A percentile compares a stretch with the other conserved stretches of the same genome.
Conservation (phyloP, 2,797 vertebrate genomes). For the Siniperca undulata region DNA sequence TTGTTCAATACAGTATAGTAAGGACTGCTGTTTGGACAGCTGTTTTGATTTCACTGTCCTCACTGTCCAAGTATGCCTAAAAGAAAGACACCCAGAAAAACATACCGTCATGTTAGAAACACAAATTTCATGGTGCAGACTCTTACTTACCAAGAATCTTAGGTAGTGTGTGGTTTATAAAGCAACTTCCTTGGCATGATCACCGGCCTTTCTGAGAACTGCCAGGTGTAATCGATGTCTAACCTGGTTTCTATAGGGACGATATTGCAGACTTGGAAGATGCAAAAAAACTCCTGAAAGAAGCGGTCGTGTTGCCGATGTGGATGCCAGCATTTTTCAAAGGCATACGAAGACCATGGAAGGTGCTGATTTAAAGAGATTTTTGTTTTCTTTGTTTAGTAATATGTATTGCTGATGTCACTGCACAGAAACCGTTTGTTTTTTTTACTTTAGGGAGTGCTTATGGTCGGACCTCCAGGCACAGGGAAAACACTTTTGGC, state of each 20-base stretch:
- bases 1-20: background rate
- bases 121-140: background rate
- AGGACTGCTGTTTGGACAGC: background rate
- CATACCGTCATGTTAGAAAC: background rate
- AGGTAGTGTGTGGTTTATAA: background rate
- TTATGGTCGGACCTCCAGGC: slow-evolving; percentile 98
- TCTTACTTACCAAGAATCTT: background rate
- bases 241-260: slow-evolving; percentile 84
- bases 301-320: slow-evolving; percentile 97
- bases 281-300: slow-evolving; percentile 96
- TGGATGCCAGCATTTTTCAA: slow-evolving; percentile 99
- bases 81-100: background rate
- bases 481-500: slow-evolving; percentile 97
- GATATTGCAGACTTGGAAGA: slow-evolving; percentile 96
- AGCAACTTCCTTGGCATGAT: background rate
- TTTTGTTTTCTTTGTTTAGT: background rate
- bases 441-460: slow-evolving; percentile 87
- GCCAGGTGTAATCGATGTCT: background rate
- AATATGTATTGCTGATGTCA: background rate
- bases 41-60: background rate
- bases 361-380: slow-evolving; percentile 81
- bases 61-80: too few relatives aligned
- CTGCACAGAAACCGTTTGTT: background rate
- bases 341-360: slow-evolving; percentile 97
- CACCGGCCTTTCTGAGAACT: background rate